Evolutionary conservation across 2,888 invertebrate genomes (phyloP).

Genomic region (Plebejus melissa): DNA sequence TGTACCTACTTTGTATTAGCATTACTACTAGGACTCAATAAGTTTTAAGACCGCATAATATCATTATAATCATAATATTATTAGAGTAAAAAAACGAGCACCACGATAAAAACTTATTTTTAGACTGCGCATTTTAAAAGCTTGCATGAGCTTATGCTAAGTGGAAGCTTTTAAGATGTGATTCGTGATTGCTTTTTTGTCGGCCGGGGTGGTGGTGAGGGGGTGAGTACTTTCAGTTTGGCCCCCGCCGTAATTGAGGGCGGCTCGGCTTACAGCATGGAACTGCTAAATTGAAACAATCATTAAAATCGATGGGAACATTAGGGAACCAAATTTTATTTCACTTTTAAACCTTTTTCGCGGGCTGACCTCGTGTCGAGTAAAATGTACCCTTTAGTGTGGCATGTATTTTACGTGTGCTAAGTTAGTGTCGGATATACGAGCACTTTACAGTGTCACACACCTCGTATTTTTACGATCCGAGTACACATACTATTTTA

Average conservation of each 20-base stretch:
- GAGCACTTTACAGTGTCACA: no score
- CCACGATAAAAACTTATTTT: not conserved
- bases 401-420: not conserved
- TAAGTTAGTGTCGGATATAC: not conserved
- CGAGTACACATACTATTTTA: no score
- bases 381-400: not conserved
- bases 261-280: not conserved
- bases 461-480: no score
- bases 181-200: not conserved
- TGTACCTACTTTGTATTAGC: no score
- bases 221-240: not conserved
- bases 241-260: not conserved
- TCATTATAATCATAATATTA: no score
- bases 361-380: not conserved
- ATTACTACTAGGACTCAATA: no score
- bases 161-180: constrained; percentile 6
- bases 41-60: no score
- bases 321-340: not conserved
- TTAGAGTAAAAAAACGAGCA: no score
- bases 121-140: constrained; percentile 12
- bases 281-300: constrained; percentile 1
- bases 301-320: not conserved
- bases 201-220: not conserved
- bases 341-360: not conserved
- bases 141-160: constrained; percentile 9